phyloP scores from a whole-genome alignment of 2,888 invertebrate genomes.

The Papilio elwesi region DNA sequence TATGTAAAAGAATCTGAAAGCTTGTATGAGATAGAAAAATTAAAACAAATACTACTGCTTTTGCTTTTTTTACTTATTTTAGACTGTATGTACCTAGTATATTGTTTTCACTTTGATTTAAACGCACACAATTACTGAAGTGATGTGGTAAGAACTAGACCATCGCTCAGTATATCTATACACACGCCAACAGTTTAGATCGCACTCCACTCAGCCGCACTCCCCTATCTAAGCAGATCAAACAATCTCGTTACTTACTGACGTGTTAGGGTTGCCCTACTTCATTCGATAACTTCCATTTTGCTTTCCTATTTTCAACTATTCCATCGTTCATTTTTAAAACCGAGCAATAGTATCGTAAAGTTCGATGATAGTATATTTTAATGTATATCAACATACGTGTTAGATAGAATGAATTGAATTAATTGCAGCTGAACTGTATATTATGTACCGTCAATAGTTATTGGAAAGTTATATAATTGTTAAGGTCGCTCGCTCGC shows the following conservation, averaged over 20 bases:
- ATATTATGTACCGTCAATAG: too few species aligned
- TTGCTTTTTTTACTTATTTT: too few species aligned
- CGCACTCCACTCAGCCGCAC: conserved; percentile 16
- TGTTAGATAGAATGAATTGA: too few species aligned
- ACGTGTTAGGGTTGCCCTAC: conserved; percentile 13
- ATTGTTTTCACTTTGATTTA: not conserved
- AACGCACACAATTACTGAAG: not conserved
- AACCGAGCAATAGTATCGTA: not conserved
- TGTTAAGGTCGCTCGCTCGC: too few species aligned
- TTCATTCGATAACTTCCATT: conserved; percentile 5
- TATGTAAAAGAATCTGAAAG: too few species aligned
- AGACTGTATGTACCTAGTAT: too few species aligned
- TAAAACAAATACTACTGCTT: too few species aligned
- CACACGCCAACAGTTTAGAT: not conserved
- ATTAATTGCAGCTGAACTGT: too few species aligned
- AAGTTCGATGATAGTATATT: not conserved
- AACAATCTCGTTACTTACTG: conserved; percentile 20
- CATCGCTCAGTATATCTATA: not conserved
- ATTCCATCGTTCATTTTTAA: conserved; percentile 5
- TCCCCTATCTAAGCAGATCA: conserved; percentile 22
- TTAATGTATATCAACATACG: too few species aligned
- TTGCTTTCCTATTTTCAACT: not conserved
- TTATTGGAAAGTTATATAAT: too few species aligned
- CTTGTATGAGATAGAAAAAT: too few species aligned
- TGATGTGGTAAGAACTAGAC: not conserved